Conservation (phyloP, 2,888 invertebrate species). For the Geophilus truncorum region DNA sequence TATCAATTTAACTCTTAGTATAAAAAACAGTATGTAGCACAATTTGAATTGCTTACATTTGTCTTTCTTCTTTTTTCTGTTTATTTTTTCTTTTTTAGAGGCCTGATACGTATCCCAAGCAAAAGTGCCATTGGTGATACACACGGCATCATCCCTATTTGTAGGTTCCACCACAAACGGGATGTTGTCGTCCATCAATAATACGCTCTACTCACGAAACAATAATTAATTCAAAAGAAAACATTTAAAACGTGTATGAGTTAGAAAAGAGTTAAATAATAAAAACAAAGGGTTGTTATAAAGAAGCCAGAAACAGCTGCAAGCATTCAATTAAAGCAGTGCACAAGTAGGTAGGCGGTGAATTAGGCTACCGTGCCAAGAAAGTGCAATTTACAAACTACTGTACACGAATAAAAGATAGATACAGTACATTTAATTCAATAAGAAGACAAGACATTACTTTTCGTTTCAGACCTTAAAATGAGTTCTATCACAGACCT, state of each 20-base stretch:
- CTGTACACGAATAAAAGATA: neutral
- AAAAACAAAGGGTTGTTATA: neutral
- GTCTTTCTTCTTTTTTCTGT: neutral
- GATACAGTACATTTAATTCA: neutral
- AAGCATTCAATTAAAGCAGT: no score
- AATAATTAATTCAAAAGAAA: neutral
- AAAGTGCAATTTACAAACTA: no score
- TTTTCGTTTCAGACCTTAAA: neutral
- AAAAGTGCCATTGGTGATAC: slow-evolving; percentile 53
- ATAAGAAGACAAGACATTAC: neutral
- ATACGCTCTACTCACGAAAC: slow-evolving; percentile 46
- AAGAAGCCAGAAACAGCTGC: neutral
- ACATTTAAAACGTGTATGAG: neutral
- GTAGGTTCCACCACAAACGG: slow-evolving; percentile 50
- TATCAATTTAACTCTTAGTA: neutral
- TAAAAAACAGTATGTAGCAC: neutral
- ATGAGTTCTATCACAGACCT: neutral
- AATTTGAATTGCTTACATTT: neutral
- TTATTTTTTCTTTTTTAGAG: neutral
- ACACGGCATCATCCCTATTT: slow-evolving; percentile 52
- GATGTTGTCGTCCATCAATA: slow-evolving; percentile 52
- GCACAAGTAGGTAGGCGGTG: no score
- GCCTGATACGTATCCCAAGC: slow-evolving; percentile 46
- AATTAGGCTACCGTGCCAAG: no score
- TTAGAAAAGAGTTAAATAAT: neutral